Conservation (phyloP, 2,888 invertebrate genomes). For the Atherix ibis region DNA sequence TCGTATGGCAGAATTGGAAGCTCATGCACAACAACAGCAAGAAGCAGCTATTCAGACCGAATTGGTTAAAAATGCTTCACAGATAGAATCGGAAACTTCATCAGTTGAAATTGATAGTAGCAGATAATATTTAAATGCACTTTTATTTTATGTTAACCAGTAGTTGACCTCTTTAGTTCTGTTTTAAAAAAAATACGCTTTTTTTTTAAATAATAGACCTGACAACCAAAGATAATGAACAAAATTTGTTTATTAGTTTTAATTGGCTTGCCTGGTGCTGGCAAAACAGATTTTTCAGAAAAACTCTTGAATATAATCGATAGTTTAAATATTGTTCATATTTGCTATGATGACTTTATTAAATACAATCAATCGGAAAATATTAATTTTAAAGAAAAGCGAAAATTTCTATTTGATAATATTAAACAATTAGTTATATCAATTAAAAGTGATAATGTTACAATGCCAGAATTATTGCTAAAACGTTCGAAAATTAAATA, state of each 20-base stretch:
- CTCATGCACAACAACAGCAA: constrained; percentile 15
- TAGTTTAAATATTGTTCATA: constrained; percentile 18
- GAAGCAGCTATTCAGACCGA: no score
- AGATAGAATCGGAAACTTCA: no score
- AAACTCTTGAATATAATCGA: constrained; percentile 12
- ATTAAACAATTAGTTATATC: constrained; percentile 14
- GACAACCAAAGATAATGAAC: constrained; percentile 14
- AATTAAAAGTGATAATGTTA: constrained; percentile 5
- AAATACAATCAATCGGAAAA: constrained; percentile 1
- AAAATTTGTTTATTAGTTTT: constrained; percentile 22
- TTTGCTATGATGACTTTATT: constrained; percentile 23
- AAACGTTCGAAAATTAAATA: background rate
- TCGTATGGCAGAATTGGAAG: constrained; percentile 25
- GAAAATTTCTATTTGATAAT: constrained; percentile 13
- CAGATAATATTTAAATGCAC: constrained; percentile 4
- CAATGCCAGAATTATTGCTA: background rate
- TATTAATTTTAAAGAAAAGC: constrained; percentile 15
- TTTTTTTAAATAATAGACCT: background rate
- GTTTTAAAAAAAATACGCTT: no score
- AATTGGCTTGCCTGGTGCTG: constrained; percentile 25
- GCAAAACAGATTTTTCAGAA: constrained; percentile 22
- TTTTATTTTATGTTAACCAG: constrained; percentile 1
- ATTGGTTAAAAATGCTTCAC: no score
- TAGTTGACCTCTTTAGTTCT: background rate
- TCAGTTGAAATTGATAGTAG: background rate